Evolutionary conservation across 2,888 invertebrate species (phyloP).

Genomic region (Agrilus cyanescens): DNA sequence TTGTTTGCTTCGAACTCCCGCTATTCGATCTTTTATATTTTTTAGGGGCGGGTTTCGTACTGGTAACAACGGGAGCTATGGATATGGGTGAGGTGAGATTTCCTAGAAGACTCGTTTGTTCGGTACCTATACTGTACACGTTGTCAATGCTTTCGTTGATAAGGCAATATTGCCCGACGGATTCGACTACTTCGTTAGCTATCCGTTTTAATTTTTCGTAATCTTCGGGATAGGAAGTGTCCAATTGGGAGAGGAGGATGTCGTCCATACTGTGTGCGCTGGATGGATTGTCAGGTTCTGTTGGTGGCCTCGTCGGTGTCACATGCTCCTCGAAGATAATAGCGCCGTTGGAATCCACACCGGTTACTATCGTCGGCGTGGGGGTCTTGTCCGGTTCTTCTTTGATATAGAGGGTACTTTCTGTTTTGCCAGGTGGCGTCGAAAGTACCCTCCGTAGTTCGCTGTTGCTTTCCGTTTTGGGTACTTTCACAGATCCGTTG

Average conservation of each 20-base stretch:
- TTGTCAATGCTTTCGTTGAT: constrained; percentile 39
- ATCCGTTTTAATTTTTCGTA: constrained; percentile 77
- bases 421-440: constrained; percentile 35
- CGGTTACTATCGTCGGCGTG: constrained; percentile 33
- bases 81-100: constrained; percentile 31
- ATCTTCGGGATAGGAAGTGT: constrained; percentile 62
- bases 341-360: constrained; percentile 32
- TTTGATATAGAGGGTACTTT: constrained; percentile 29
- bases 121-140: constrained; percentile 39
- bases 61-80: constrained; percentile 46
- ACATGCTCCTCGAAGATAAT: constrained; percentile 27
- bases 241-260: constrained; percentile 54
- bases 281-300: constrained; percentile 27
- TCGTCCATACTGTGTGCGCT: constrained; percentile 56
- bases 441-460: constrained; percentile 47
- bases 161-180: constrained; percentile 57
- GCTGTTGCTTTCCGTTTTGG: constrained; percentile 29
- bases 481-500: constrained; percentile 27
- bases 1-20: constrained; percentile 25
- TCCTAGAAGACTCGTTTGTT: constrained; percentile 32
- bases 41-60: constrained; percentile 50
- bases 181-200: constrained; percentile 70
- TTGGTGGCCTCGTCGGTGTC: constrained; percentile 36
- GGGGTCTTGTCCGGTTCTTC: constrained; percentile 28
- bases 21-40: constrained; percentile 56